Evolutionary conservation across 1,140 invertebrate genomes (phyloP), one percentile per base, ranked within the genome.

Genomic region (Drosophila lini): DNA sequence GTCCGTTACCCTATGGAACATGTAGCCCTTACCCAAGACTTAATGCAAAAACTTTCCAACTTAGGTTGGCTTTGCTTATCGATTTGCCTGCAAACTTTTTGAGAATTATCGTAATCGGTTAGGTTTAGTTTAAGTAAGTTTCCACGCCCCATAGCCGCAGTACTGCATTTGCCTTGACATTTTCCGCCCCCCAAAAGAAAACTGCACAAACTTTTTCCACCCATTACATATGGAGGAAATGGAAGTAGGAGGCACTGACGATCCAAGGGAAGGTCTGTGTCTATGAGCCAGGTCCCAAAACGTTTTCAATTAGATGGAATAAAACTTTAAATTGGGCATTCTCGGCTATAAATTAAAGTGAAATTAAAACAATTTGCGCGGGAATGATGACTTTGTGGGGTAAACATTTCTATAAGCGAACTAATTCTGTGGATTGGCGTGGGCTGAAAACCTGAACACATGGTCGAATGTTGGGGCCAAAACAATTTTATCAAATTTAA

Each of bases 91-190:
- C 22, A 58, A 59, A 67, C 28, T 44, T 69, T 59, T 59, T 16
- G 13, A 44, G 41, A 59, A 71, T 73, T 71, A 73, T 71, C 69
- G 65, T 59, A 73, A 73, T 73, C 69, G 69, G n/a, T 73, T 71
- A 22, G 31, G 8, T 19, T 55, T 15, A 53, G 32, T 53, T 55
- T 15, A 1, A 5, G 7, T 6, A 58, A 73, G 65, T 69, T 69
- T 67, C 13, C 40, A 11, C 53, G 34, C 50, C 42, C 19, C 16
- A 42, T 11, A 32, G 32, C 36, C 65, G 67, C 69, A 59, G 8
- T 59, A 70, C 69, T 40, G 68, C 68, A 71, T 71, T 71, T 50
- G 53, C 69, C 69, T 73, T 73, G 69, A 73, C 69, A 73, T 73
- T 73, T 73, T 50, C 55, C 68, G 11, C 48, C 16, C 48, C 48